Conservation (phyloP, 2,888 invertebrate species). For the Strigamia maritima region DNA sequence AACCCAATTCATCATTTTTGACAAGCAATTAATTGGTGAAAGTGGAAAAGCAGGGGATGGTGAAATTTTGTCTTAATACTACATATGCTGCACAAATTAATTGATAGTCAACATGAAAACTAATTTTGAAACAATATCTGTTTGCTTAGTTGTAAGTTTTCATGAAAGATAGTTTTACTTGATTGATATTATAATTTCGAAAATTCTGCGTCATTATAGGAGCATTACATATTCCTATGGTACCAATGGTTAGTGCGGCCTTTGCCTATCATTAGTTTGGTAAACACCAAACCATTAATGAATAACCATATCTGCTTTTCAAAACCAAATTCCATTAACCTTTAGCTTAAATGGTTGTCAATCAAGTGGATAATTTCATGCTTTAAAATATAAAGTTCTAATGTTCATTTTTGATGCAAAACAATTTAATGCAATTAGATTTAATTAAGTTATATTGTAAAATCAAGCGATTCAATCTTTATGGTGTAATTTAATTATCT, state of each 20-base stretch:
- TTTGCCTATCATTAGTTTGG: background rate
- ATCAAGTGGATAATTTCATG: background rate
- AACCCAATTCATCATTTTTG: slow-evolving; percentile 28
- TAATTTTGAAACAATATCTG: background rate
- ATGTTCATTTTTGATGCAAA: background rate
- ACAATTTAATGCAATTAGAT: background rate
- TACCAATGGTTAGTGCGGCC: background rate
- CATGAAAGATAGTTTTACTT: background rate
- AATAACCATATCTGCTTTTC: background rate
- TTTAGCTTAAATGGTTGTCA: background rate
- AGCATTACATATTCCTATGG: background rate
- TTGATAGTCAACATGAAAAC: slow-evolving; percentile 1
- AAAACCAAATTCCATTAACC: background rate
- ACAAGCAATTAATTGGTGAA: slow-evolving; percentile 20
- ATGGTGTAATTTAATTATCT: background rate
- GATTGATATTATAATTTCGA: background rate
- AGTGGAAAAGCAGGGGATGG: background rate
- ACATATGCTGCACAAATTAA: background rate
- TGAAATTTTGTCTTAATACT: background rate
- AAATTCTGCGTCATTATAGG: background rate
- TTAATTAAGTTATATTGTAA: background rate
- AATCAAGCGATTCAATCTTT: background rate
- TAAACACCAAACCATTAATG: background rate
- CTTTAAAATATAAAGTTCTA: too few species aligned
- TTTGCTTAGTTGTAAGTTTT: background rate